Conservation (phyloP, 2,113 vertebrate genomes). For the Cynoglossus semilaevis region DNA sequence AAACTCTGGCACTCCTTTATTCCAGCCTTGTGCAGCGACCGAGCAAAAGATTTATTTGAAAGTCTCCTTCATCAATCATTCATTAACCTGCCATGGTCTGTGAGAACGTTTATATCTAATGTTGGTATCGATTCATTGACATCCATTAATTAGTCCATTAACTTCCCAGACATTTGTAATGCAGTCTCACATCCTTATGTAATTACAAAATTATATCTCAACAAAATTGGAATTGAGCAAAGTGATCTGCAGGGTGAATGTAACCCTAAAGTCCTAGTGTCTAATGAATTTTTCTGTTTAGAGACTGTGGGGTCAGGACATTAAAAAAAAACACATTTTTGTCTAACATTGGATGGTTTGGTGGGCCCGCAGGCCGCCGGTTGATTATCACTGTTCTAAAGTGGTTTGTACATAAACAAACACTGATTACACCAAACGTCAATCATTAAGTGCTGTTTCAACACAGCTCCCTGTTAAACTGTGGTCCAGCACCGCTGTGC, state of each 20-base stretch:
- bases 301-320: too few relatives aligned
- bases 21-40: background rate
- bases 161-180: background rate
- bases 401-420: constrained; percentile 1
- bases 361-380: too few relatives aligned
- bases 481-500: background rate
- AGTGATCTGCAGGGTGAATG: too few relatives aligned
- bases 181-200: background rate
- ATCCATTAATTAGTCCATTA: constrained; percentile 15
- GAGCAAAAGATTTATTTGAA: constrained; percentile 17
- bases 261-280: too few relatives aligned
- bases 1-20: constrained; percentile 2
- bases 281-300: too few relatives aligned
- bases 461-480: background rate
- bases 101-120: constrained; percentile 1
- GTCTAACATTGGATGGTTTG: too few relatives aligned
- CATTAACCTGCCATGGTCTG: background rate
- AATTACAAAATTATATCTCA: background rate
- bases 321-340: too few relatives aligned
- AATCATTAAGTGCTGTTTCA: background rate
- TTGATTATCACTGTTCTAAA: too few relatives aligned
- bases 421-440: constrained; percentile 6
- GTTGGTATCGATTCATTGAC: constrained; percentile 14
- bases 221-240: too few relatives aligned
- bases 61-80: background rate